phyloP scores from a whole-genome alignment of 2,797 vertebrate genomes.

The Argya squamiceps region DNA sequence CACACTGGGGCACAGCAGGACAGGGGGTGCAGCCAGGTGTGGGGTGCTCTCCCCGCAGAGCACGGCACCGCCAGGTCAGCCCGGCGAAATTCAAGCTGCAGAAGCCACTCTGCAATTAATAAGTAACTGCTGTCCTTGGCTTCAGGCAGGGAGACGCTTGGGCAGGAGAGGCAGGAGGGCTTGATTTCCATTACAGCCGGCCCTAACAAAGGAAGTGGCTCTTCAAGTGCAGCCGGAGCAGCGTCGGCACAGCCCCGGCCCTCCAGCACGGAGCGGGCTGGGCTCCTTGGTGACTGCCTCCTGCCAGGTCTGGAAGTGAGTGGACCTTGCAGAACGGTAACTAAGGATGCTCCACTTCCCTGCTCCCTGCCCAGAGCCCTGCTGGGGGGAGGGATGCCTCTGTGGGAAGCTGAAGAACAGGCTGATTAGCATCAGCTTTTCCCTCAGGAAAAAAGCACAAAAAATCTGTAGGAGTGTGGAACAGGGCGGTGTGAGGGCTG shows the following conservation, averaged over 20 bases:
- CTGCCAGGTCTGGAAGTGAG: neutral
- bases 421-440: neutral
- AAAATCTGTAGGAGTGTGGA: neutral
- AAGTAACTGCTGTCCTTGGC: neutral
- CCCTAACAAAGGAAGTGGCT: neutral
- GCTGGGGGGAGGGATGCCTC: neutral
- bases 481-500: neutral
- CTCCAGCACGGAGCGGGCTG: accelerated
- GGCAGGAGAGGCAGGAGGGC: neutral
- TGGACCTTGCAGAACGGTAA: neutral
- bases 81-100: neutral
- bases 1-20: neutral
- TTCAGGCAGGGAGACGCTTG: accelerated
- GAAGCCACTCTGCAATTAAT: slow-evolving; percentile 7
- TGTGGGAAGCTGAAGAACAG: neutral
- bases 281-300: neutral
- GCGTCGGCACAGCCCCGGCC: neutral
- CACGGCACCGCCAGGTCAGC: accelerated
- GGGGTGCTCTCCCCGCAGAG: neutral
- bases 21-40: accelerated
- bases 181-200: neutral
- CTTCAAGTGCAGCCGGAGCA: neutral
- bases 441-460: neutral
- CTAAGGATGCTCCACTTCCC: neutral
- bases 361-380: neutral